phyloP scores from a whole-genome alignment of 2,797 vertebrate genomes.

The Ctenopoma kingsleyae region DNA sequence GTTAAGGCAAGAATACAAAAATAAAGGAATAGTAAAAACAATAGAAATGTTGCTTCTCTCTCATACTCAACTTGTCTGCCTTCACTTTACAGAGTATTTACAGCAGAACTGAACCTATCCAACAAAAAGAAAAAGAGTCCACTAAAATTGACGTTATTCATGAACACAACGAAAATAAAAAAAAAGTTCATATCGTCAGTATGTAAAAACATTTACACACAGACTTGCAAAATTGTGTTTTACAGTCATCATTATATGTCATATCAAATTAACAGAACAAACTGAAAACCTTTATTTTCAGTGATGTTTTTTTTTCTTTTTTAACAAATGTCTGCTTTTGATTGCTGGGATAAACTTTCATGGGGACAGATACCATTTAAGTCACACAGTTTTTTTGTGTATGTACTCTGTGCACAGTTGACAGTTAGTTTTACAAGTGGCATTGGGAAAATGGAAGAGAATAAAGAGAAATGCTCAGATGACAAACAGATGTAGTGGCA shows the following conservation, averaged over 20 bases:
- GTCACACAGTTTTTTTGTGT: constrained; percentile 33
- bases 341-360: constrained; percentile 48
- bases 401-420: constrained; percentile 43
- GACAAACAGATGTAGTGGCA: constrained; percentile 28
- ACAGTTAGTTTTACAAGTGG: constrained; percentile 51
- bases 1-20: constrained; percentile 84
- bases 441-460: constrained; percentile 21
- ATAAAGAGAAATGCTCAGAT: constrained; percentile 7
- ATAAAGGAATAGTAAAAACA: constrained; percentile 77
- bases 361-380: constrained; percentile 53
- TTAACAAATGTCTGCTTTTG: constrained; percentile 66
- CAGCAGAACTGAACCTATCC: constrained; percentile 65
- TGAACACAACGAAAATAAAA: constrained; percentile 65
- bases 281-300: constrained; percentile 52
- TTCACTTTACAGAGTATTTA: constrained; percentile 84
- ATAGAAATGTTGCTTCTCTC: constrained; percentile 74
- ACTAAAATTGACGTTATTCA: constrained; percentile 66
- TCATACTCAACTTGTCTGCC: constrained; percentile 52
- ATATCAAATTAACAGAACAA: constrained; percentile 72
- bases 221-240: constrained; percentile 69
- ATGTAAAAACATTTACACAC: constrained; percentile 82
- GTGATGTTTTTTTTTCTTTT: constrained; percentile 34
- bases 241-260: constrained; percentile 59
- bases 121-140: constrained; percentile 58
- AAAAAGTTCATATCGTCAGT: constrained; percentile 69